A percentile compares a stretch with the other conserved stretches of the same genome.
phyloP scores from a whole-genome alignment of 2,797 vertebrate genomes.

The Pangasius mekongensis region DNA sequence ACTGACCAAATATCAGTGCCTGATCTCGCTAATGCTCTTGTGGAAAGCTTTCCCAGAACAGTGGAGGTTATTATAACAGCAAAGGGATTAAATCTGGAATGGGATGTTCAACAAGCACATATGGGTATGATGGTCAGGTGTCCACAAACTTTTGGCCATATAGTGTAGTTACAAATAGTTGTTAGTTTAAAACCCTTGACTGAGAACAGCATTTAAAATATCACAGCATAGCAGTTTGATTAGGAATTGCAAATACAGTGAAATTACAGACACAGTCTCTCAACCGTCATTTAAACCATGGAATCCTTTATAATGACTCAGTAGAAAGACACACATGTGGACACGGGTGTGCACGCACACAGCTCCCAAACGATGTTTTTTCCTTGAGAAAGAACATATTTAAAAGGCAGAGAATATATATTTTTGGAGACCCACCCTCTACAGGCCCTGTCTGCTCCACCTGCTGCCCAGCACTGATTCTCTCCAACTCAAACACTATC shows the following conservation, averaged over 20 bases:
- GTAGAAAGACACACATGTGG: not conserved
- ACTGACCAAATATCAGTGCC: not conserved
- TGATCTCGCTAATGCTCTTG: not conserved
- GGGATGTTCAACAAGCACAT: not conserved
- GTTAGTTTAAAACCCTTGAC: not conserved
- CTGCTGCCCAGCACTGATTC: slow-evolving; percentile 52
- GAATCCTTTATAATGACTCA: not conserved
- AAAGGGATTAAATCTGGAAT: not conserved
- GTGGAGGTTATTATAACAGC: not conserved
- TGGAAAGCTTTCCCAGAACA: not conserved
- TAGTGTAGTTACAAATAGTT: not conserved
- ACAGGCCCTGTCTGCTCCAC: slow-evolving; percentile 46
- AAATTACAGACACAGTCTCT: not conserved
- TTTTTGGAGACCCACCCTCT: slow-evolving; percentile 59
- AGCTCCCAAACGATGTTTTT: not conserved
- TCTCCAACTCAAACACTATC: slow-evolving; percentile 83
- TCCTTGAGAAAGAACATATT: not conserved
- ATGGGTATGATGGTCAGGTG: not conserved
- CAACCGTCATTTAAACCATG: not conserved
- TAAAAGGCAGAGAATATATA: not conserved
- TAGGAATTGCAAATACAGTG: too few species aligned
- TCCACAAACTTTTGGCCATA: not conserved
- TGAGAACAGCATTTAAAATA: not conserved
- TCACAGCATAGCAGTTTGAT: not conserved
- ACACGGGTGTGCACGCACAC: too few species aligned